phyloP scores from a whole-genome alignment of 2,888 invertebrate species.

The Agriotes lineatus region DNA sequence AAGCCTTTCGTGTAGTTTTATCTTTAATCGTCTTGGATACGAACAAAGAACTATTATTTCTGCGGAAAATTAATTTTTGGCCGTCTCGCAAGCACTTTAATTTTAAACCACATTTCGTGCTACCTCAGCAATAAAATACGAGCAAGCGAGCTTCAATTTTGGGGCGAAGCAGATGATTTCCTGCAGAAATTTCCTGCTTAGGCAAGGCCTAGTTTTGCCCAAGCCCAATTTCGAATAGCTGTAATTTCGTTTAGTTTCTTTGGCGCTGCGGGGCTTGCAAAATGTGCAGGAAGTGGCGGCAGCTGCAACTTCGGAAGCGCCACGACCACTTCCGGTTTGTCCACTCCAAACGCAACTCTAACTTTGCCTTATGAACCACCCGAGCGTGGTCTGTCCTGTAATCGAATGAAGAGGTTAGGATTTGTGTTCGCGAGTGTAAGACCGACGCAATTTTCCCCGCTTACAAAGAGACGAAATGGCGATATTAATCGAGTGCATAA shows the following conservation, averaged over 20 bases:
- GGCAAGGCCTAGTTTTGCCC: slow-evolving; percentile 26
- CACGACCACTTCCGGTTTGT: slow-evolving; percentile 46
- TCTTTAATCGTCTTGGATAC: not conserved
- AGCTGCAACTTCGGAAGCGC: slow-evolving; percentile 46
- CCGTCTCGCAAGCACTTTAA: not conserved
- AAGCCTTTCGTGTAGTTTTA: no score
- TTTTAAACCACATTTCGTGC: not conserved
- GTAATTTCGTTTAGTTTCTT: slow-evolving; percentile 35
- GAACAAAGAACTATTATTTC: not conserved
- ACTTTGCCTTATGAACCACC: slow-evolving; percentile 37
- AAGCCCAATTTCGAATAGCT: slow-evolving; percentile 20
- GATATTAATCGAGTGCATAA: slow-evolving; percentile 42
- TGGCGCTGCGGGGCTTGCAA: slow-evolving; percentile 14
- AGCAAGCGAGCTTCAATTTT: slow-evolving; percentile 6
- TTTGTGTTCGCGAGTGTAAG: slow-evolving; percentile 23
- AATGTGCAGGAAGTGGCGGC: slow-evolving; percentile 38
- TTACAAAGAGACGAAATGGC: slow-evolving; percentile 38
- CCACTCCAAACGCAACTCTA: slow-evolving; percentile 40
- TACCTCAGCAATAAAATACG: not conserved
- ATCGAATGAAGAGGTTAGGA: slow-evolving; percentile 36
- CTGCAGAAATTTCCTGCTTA: slow-evolving; percentile 30
- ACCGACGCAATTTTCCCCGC: slow-evolving; percentile 17
- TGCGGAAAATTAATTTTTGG: not conserved
- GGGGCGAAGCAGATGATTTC: slow-evolving; percentile 24
- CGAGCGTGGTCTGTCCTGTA: slow-evolving; percentile 30